Evolutionary conservation across 2,113 vertebrate species (phyloP).

Genomic region (Chrysemys picta): DNA sequence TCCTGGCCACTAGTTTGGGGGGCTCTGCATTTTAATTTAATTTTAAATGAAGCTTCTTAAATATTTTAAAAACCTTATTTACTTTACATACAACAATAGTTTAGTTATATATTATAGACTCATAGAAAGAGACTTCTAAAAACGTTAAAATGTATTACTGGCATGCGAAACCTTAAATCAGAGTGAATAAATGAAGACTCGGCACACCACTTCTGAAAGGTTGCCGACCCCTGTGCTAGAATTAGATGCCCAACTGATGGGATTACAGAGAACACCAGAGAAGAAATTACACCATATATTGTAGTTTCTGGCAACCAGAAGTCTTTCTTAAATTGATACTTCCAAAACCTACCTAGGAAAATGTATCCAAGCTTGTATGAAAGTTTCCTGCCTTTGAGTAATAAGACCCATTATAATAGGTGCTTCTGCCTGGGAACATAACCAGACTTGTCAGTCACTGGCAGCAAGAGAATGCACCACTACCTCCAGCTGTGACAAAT

Average conservation of each 20-base stretch:
- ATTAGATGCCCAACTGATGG: not conserved
- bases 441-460: not conserved
- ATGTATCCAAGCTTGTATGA: not conserved
- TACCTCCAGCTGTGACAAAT: not conserved
- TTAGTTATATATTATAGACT: no score
- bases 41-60: no score
- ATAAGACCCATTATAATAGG: not conserved
- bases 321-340: not conserved
- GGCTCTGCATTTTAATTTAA: no score
- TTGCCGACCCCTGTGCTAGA: not conserved
- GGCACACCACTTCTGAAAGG: no score
- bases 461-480: not conserved
- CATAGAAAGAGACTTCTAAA: no score
- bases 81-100: no score
- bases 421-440: not conserved
- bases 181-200: no score
- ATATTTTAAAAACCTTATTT: no score
- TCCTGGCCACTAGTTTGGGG: no score
- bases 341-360: not conserved
- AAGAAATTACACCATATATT: not conserved
- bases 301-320: not conserved
- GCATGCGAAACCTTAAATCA: no score
- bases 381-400: accelerated
- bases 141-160: no score
- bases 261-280: not conserved